Base-by-base conservation (phyloP, 2,888 invertebrate genomes). In the Cephonodes hylas region DNA sequence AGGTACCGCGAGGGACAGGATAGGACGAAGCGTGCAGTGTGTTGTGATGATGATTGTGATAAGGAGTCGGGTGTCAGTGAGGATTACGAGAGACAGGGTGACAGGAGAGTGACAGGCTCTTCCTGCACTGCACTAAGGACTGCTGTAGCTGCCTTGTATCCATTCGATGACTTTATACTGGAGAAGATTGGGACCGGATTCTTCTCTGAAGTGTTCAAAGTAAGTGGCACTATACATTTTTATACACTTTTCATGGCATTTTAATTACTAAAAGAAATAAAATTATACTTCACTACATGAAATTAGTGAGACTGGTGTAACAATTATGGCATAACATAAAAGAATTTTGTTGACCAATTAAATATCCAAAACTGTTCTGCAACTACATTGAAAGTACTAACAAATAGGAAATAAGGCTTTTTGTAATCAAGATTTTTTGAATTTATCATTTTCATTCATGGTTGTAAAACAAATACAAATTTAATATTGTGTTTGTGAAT, bases 201-300 rank as follows among this genome's bases (percentile, higher is more conserved):
- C 93, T 99, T 99, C 93, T 99, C 99, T 3, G 98, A 98, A 93
- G 99, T 99, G 67, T 99, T 97, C 93, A 99, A 99, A 96, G 99
- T 99, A 93, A 94, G 95, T 88, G 42, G 59, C 61, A 7, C 59
- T 66, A 42, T 56, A 59, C 6, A 44, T 2, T 31, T 25, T 27
- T 53, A 20, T n/a, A n/a, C n/a, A n/a, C n/a, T n/a, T n/a, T 56
- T 18, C 27, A n/a, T 31, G 13, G 1, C 1, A 53, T 18, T 31
- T 25, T 3, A 20, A 25, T 27, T 31, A 3, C 8, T n/a, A n/a
- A n/a, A 5, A 13, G 0, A n/a, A 38, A n/a, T 0, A 0, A 3
- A 38, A n/a, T 38, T 3, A 38, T 38, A n/a, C 38, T n/a, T n/a
- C n/a, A n/a, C n/a, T n/a, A n/a, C n/a, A n/a, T n/a, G n/a, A n/a